Evolutionary conservation across 2,888 invertebrate genomes (phyloP), one percentile per base, ranked within the genome.

Genomic region (Bruchidius siliquastri): DNA sequence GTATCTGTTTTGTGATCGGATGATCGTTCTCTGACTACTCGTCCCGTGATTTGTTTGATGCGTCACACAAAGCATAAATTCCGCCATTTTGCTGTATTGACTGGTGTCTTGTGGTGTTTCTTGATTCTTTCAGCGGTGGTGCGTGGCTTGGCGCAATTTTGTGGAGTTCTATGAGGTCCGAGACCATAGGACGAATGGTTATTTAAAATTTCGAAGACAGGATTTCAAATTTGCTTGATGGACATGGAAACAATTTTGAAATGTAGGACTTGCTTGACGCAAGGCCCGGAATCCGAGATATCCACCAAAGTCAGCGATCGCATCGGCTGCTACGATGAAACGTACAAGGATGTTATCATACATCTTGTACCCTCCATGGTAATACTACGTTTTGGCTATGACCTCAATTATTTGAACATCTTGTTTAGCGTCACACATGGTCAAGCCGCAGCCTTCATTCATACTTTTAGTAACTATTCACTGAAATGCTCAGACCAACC

Each of bases 281-380:
- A 21, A 22, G 67, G 67, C 21, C 18, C 71, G 26, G 21, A 66
- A 67, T 20, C 49, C 18, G 67, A 22, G 20, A 71, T 71, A 13
- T 21, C 67, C 22, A 26, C 30, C 26, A 71, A 18, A n/a, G 67
- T 74, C 71, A 67, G 75, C 49, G 21, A 66, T 30, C 69, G 71
- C 71, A 69, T 73, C 74, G 73, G 74, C 72, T 72, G 49, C 32
- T 69, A 72, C 22, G 67, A 70, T 26, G 71, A 73, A 72, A 71
- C 73, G 21, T 70, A 74, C 30, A 77, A 75, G 32, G 75, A 77
- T 66, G 49, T 75, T 66, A 68, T 77, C 66, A 67, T 77, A 22
- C 73, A 77, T 69, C 74, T 73, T 69, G 68, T 77, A 32, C 77
- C 77, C 20, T 70, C 72, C 26, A 74, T 77, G 77, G 77, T 77